A percentile compares a stretch with the other conserved stretches of the same genome.
Evolutionary conservation across 2,113 vertebrate genomes (phyloP).

Genomic region (Esox niger): DNA sequence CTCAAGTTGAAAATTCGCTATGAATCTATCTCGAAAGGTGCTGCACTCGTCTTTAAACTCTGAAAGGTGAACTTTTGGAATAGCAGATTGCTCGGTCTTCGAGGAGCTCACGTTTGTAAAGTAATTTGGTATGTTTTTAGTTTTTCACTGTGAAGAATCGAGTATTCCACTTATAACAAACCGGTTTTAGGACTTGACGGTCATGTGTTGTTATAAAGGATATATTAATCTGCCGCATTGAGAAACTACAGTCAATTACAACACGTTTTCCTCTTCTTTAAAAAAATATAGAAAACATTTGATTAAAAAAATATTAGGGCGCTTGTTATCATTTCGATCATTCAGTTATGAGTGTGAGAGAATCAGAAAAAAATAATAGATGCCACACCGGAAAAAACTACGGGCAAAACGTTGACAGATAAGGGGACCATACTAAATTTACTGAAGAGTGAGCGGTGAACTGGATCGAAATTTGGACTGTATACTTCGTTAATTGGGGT

Average conservation of each 20-base stretch:
- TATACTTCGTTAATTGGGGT: too few relatives aligned
- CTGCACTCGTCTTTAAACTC: neutral
- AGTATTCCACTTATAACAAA: neutral
- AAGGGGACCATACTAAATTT: too few relatives aligned
- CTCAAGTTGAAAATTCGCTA: neutral
- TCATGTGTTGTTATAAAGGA: neutral
- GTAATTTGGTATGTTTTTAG: neutral
- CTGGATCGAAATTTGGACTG: too few relatives aligned
- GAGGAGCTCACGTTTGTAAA: neutral
- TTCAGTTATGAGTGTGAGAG: too few relatives aligned
- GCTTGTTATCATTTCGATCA: too few relatives aligned
- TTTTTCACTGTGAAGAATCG: neutral
- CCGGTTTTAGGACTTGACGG: neutral
- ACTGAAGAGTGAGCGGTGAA: too few relatives aligned
- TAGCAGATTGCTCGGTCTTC: neutral
- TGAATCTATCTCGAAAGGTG: neutral
- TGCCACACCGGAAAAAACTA: too few relatives aligned
- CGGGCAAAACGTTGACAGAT: too few relatives aligned
- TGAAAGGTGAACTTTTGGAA: constrained; percentile 1
- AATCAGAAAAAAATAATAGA: too few relatives aligned
- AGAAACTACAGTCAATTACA: neutral
- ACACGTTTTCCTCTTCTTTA: neutral
- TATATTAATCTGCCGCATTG: neutral
- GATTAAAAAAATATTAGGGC: neutral
- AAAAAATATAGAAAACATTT: neutral